These are phyloP conservation scores for Hetaerina titia DNA, from an alignment of 2,888 invertebrate genomes.

Conservation along the genomic window DNA sequence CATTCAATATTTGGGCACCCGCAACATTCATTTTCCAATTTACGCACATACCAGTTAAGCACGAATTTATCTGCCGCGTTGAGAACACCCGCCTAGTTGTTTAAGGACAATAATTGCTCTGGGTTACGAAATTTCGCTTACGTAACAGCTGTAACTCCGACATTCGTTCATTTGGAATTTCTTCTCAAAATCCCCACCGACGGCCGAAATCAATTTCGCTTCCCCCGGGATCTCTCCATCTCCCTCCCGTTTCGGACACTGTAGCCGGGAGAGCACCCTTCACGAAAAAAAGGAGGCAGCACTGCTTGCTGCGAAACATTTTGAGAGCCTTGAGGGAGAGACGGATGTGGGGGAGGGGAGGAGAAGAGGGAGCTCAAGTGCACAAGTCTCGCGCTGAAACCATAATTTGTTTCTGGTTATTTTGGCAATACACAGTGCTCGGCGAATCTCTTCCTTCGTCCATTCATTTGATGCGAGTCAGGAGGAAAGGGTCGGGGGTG, in stretches of 20 bases:
- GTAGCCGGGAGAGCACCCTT: background rate
- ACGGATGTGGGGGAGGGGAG: background rate
- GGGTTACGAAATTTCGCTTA: background rate
- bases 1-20: too few relatives aligned
- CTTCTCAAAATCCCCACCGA: background rate
- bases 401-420: constrained; percentile 27
- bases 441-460: background rate
- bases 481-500: background rate
- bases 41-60: too few relatives aligned
- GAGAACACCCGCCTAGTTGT: too few relatives aligned
- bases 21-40: too few relatives aligned
- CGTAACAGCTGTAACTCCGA: background rate
- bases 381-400: background rate
- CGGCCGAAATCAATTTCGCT: background rate
- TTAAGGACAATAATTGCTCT: background rate
- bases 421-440: background rate
- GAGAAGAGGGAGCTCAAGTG: background rate
- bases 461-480: background rate
- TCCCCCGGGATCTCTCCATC: background rate
- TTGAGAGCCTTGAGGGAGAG: background rate
- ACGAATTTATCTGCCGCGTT: too few relatives aligned
- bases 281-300: background rate
- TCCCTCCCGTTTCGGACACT: background rate
- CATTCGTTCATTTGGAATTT: background rate
- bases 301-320: background rate